These are phyloP conservation scores for Drosophila subpulchrella DNA, from an alignment of 1,140 invertebrate genomes.

Conservation along the genomic window DNA sequence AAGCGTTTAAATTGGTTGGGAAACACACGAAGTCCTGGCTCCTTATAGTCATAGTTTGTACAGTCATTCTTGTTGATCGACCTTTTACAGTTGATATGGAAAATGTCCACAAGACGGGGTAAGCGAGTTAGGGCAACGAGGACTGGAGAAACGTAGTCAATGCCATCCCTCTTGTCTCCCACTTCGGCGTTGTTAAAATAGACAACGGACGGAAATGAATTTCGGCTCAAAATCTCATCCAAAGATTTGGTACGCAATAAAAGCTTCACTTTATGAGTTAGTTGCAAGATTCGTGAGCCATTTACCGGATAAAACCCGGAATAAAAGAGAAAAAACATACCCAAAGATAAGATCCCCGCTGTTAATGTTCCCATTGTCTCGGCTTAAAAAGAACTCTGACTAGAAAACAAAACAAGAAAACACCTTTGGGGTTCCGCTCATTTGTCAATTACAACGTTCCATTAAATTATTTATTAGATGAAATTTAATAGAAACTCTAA, in stretches of 20 bases:
- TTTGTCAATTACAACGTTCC: no score
- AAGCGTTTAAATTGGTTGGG: background rate
- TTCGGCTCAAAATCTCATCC: background rate
- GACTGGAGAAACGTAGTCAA: background rate
- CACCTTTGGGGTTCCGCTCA: no score
- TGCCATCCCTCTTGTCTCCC: background rate
- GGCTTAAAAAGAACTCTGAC: no score
- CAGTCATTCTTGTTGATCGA: background rate
- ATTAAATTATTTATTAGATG: no score
- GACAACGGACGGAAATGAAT: background rate
- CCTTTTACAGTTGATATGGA: background rate
- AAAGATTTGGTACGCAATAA: background rate
- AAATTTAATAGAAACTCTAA: no score
- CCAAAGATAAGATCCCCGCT: no score
- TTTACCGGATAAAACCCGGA: background rate
- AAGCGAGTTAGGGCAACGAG: background rate
- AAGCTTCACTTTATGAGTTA: background rate
- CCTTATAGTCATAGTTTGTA: background rate
- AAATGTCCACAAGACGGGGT: background rate
- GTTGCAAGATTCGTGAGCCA: background rate
- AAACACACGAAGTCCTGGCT: background rate
- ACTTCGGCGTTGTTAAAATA: background rate
- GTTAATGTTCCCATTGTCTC: no score
- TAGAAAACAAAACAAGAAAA: no score
- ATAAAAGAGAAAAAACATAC: no score